Evolutionary conservation across 53 echinoderm and acorn worm genomes (phyloP).

Genomic region (Luidia sarsii): DNA sequence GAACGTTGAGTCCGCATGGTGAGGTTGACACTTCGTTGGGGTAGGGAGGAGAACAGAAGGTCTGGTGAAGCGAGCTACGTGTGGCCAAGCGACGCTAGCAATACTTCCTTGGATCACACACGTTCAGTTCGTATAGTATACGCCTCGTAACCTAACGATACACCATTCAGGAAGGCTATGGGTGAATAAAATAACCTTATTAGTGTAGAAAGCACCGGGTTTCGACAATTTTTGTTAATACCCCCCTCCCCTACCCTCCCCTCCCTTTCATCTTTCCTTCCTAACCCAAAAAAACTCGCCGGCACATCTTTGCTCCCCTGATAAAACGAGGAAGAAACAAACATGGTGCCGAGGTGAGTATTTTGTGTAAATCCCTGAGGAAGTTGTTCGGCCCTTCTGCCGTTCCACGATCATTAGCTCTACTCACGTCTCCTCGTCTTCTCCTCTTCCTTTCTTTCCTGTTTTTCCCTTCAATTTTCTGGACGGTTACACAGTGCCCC

Average conservation of each 20-base stretch:
- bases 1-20: no score
- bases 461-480: no score
- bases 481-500: no score
- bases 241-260: slow-evolving; percentile 2
- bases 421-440: no score
- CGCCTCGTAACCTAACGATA: not conserved
- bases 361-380: slow-evolving; percentile 58
- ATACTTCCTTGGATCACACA: slow-evolving; percentile 38
- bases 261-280: not conserved
- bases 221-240: not conserved
- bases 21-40: no score
- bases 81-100: slow-evolving; percentile 32
- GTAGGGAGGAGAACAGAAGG: no score
- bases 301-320: no score
- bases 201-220: slow-evolving; percentile 51
- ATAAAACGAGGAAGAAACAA: no score
- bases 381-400: slow-evolving; percentile 26
- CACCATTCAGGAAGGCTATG: slow-evolving; percentile 28
- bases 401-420: no score
- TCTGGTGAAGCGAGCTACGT: no score
- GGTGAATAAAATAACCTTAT: slow-evolving; percentile 29
- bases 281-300: not conserved
- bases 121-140: slow-evolving; percentile 20
- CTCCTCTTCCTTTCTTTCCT: no score
- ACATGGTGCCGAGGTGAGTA: slow-evolving; percentile 18